Evolutionary conservation across 2,888 invertebrate genomes (phyloP), one percentile per base, ranked within the genome.

Genomic region (Drosophila leonis): DNA sequence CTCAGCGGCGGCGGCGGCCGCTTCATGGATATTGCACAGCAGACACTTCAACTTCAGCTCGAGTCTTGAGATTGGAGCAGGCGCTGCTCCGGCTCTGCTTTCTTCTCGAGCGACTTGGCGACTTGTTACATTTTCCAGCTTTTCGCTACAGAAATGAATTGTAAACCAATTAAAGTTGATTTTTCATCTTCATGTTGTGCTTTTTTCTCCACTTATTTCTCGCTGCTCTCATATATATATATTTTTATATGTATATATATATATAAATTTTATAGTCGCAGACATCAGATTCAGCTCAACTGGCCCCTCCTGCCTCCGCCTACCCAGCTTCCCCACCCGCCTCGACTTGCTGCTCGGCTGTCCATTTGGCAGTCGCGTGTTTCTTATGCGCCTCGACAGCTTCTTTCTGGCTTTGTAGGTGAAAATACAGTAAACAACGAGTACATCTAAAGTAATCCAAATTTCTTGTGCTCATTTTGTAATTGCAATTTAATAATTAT

Each of bases 21-120:
- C 85, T 90, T 90, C 86, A 90, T 90, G 90, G 78, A 88, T 80
- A 77, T 80, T 90, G 90, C 86, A 78, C 90, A 88, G 69, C 59
- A 70, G 75, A 78, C 60, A 46, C 63, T 51, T 35, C 33, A 62
- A 51, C 41, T 24, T n/a, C 20, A 44, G 41, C 37, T 20, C 24
- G 37, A 46, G 60, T 56, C 42, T 56, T 24, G 33, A 59, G 51
- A 37, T 41, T 56, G 59, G 59, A 65, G 66, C 65, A 54, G 63
- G 41, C 41, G 35, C 65, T 27, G 24, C 41, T 41, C 18, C 18
- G 41, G 15, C 37, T 37, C 73, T 86, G 83, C 83, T 89, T 83
- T 83, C 83, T 89, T 88, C 65, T 64, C 56, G 41, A 57, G 63
- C 55, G 18, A 33, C 56, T 56, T 56, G 31, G 56, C 42, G 42